Evolutionary conservation across 2,888 invertebrate genomes (phyloP), one percentile per base, ranked within the genome.

Genomic region (Agriopis leucophaearia): DNA sequence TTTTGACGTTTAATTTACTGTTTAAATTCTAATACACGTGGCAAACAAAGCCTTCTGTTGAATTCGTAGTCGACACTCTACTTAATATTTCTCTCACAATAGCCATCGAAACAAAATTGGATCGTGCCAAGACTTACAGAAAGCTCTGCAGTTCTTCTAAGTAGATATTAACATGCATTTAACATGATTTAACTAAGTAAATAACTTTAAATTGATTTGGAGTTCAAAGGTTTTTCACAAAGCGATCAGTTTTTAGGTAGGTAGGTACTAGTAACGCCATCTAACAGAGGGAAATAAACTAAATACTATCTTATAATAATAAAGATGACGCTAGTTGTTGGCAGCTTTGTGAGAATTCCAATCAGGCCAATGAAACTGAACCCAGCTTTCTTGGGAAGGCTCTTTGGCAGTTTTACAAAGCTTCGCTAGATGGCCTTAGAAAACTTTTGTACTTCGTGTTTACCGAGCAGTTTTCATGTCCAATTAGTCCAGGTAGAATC

Each of bases 51-150:
- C 42, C 18, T 54, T 16, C 13, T 27, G 27, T 8, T 4, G 27
- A 18, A 38, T 54, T 54, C 4, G 7, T 9, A 13, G 42, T 55
- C 55, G 42, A 18, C 42, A 27, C 42, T 27, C 40, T 55, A n/a
- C 27, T 42, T 27, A 44, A 27, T 55, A 16, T 42, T 55, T 44
- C 8, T 44, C 55, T 55, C 42, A 42, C 27, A 61, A 52, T 56
- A 51, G 56, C 45, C 8, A 56, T 66, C 50, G 56, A 48, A 56
- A 52, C 44, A n/a, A 57, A 64, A 56, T 60, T 61, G 12, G 48
- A 60, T 56, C 66, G 56, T 61, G 56, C 35, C 9, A 9, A 8
- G 40, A 65, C 16, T 52, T 44, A 42, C 13, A 55, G 55, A 55
- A 54, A 44, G 42, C 27, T 55, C 18, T 16, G 12, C 40, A 40